phyloP scores from a whole-genome alignment of 2,888 invertebrate species.

The Nemoura dubitans region DNA sequence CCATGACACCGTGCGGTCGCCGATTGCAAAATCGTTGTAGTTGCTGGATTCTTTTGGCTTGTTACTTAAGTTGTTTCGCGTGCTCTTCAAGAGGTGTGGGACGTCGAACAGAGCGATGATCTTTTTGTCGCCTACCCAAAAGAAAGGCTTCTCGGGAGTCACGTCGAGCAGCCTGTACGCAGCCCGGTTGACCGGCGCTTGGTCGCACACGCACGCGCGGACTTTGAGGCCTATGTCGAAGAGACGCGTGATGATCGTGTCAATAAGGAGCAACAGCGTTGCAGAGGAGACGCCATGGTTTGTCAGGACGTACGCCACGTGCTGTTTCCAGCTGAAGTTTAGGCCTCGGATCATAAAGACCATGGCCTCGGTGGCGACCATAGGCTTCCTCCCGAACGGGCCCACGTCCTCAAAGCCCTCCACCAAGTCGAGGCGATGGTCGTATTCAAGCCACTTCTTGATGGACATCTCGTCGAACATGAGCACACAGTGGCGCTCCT shows the following conservation, averaged over 20 bases:
- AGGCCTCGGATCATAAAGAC: no score
- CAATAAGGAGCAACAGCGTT: constrained; percentile 48
- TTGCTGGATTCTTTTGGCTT: neutral
- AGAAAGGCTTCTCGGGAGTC: constrained; percentile 49
- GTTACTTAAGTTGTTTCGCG: constrained; percentile 51
- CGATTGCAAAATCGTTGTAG: constrained; percentile 47
- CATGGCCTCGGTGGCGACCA: no score
- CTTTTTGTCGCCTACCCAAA: constrained; percentile 46
- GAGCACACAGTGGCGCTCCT: no score
- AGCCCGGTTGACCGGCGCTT: constrained; percentile 50
- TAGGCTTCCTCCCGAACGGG: no score
- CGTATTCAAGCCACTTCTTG: no score
- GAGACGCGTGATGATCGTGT: constrained; percentile 46
- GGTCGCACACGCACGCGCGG: constrained; percentile 52
- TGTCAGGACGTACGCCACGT: no score
- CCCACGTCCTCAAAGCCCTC: no score
- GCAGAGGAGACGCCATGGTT: constrained; percentile 45
- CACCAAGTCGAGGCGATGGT: no score
- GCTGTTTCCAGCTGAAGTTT: no score
- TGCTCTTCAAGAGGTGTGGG: constrained; percentile 52
- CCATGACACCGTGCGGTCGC: constrained; percentile 47
- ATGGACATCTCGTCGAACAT: no score
- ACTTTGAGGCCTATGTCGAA: constrained; percentile 50
- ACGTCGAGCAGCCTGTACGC: constrained; percentile 51
- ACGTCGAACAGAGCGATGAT: constrained; percentile 52